Conservation (phyloP, 2,797 vertebrate species). For the Syngnathus rostellatus region DNA sequence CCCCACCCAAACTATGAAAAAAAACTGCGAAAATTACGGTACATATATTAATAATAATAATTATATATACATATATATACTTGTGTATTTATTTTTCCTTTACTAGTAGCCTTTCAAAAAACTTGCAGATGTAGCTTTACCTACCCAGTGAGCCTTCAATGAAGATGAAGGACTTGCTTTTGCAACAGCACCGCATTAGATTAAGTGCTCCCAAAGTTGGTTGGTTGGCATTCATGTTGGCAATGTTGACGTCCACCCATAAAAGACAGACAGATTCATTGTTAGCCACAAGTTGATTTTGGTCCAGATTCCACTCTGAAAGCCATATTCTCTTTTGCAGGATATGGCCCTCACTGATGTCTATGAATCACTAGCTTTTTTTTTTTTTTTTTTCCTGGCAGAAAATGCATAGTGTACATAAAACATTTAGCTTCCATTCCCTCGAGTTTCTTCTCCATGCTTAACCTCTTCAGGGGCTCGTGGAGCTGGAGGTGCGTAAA, state of each 20-base stretch:
- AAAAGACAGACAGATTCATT: conserved; percentile 40
- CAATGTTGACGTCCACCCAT: conserved; percentile 41
- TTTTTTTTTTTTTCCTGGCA: conserved; percentile 25
- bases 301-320: conserved; percentile 23
- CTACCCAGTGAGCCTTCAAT: conserved; percentile 15
- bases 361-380: conserved; percentile 21
- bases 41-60: too few relatives aligned
- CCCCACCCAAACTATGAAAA: too few relatives aligned
- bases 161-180: conserved; percentile 40
- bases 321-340: conserved; percentile 23
- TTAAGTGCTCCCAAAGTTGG: conserved; percentile 38
- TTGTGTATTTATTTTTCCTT: not conserved
- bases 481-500: conserved; percentile 3
- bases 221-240: conserved; percentile 41
- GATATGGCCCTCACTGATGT: conserved; percentile 22
- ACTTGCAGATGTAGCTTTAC: conserved; percentile 19
- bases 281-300: conserved; percentile 29
- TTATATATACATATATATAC: too few relatives aligned
- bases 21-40: too few relatives aligned
- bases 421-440: not conserved
- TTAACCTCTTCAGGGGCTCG: conserved; percentile 3
- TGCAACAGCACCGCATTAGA: conserved; percentile 34
- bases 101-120: conserved; percentile 17
- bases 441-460: not conserved
- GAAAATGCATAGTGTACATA: conserved; percentile 22